Evolutionary conservation across 1,140 invertebrate genomes (phyloP).

Genomic region (Metopolophium dirhodum): DNA sequence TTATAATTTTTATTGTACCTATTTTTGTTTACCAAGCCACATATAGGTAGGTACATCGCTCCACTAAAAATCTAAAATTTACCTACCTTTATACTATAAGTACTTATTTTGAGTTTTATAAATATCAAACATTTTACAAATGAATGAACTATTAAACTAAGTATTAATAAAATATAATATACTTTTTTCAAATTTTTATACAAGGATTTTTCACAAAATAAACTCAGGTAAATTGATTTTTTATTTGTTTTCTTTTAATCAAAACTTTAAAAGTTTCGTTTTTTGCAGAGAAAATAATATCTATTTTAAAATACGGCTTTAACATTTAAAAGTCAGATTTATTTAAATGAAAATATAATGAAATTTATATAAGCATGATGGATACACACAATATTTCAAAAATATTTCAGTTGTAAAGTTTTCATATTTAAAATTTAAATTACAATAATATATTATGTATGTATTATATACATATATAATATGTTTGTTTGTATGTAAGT

Average conservation of each 20-base stretch:
- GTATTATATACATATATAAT: too few species aligned
- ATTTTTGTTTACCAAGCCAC: too few species aligned
- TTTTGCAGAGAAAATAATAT: background rate
- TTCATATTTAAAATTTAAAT: constrained; percentile 3
- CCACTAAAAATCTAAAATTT: too few species aligned
- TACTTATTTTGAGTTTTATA: too few species aligned
- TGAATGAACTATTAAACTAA: too few species aligned
- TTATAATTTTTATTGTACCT: too few species aligned
- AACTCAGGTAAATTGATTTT: background rate
- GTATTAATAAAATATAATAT: too few species aligned
- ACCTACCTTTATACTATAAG: too few species aligned
- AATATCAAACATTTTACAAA: too few species aligned
- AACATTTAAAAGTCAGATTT: background rate
- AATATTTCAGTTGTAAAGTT: background rate
- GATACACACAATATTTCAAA: background rate
- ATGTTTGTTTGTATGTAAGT: too few species aligned
- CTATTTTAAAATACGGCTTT: background rate
- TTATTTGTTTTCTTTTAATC: background rate
- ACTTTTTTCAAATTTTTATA: background rate
- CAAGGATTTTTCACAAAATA: background rate
- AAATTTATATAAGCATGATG: too few species aligned
- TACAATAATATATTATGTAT: background rate
- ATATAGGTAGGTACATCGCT: too few species aligned
- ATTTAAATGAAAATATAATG: background rate
- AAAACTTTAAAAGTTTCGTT: background rate